Base-by-base conservation (phyloP, 2,888 invertebrate species). In the Chalcis sispes region DNA sequence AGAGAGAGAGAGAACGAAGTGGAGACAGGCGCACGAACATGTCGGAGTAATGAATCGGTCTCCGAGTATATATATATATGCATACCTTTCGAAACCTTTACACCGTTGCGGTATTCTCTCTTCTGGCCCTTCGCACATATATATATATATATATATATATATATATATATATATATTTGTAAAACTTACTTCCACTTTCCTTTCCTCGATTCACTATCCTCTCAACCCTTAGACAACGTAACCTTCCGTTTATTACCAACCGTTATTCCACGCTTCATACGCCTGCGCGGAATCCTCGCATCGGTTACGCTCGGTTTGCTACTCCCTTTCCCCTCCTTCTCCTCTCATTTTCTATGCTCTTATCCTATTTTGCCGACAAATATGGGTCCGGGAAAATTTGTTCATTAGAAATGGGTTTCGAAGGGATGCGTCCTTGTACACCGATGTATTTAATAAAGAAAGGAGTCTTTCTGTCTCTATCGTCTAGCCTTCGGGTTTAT, bases 1-100 rank as follows among this genome's bases (percentile, higher is more conserved):
- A 27, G 54, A 29, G 54, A 54, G 58, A 18, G n/a, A n/a, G n/a
- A n/a, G n/a, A n/a, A n/a, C n/a, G n/a, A 74, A 67, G 80, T 77
- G 79, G 80, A 82, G 80, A 82, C 80, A 81, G 80, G 78, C n/a
- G n/a, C 80, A 79, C 79, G 83, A 80, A 81, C 81, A 82, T 83
- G 83, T 81, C 80, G 79, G 79, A 79, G 83, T 83, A 85, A 85
- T 83, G 83, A 85, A 85, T 85, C 80, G 83, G 78, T 84, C 81
- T 81, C 81, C 77, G 79, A 81, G 77, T 81, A n/a, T n/a, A n/a
- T n/a, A n/a, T n/a, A n/a, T n/a, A n/a, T n/a, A n/a, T n/a, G n/a
- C n/a, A n/a, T n/a, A n/a, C n/a, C n/a, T n/a, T n/a, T n/a, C n/a
- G n/a, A n/a, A n/a, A n/a, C n/a, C n/a, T n/a, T n/a, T n/a, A n/a